Evolutionary conservation across 2,113 vertebrate genomes (phyloP).

Genomic region (Tachysurus vachellii): DNA sequence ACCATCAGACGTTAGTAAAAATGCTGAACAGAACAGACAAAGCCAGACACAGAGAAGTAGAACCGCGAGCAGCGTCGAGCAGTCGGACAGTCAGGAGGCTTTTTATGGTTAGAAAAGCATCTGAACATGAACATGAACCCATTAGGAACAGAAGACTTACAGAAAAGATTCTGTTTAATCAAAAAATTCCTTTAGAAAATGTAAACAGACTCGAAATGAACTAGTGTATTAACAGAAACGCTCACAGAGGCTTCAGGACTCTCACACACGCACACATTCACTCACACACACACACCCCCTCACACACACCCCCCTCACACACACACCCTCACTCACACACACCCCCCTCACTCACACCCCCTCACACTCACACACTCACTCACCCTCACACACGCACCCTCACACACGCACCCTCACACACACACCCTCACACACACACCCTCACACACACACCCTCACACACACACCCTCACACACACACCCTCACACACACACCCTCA

Average conservation of each 20-base stretch:
- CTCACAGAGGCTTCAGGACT: background rate
- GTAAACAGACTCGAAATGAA: background rate
- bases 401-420: too few species aligned
- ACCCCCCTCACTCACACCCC: too few species aligned
- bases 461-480: too few species aligned
- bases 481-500: too few species aligned
- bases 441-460: too few species aligned
- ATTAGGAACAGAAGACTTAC: background rate
- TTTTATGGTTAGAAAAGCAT: background rate
- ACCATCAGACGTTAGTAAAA: background rate
- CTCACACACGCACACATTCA: too few species aligned
- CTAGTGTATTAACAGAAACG: background rate
- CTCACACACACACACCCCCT: too few species aligned
- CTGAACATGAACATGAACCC: background rate
- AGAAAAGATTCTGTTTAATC: background rate
- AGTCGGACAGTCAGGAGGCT: background rate
- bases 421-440: too few species aligned
- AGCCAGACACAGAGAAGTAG: background rate
- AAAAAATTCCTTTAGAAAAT: background rate
- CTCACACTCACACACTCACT: too few species aligned
- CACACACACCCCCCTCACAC: too few species aligned
- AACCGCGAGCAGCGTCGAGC: background rate
- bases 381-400: too few species aligned
- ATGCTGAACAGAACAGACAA: background rate
- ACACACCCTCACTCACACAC: too few species aligned